phyloP scores from a whole-genome alignment of 2,888 invertebrate species.

The Axea sp. region DNA sequence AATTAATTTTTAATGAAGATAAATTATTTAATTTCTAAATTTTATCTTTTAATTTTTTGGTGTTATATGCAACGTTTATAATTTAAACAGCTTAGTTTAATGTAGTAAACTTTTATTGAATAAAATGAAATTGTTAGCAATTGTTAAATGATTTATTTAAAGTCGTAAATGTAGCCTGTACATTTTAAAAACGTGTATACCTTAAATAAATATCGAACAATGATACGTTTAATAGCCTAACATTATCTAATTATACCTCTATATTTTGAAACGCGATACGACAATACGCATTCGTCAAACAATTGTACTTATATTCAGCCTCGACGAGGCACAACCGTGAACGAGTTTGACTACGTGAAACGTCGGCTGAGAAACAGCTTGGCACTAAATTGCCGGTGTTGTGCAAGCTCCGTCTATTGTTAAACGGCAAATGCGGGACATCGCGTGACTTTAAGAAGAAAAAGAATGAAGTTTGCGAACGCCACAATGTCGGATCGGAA shows the following conservation, averaged over 20 bases:
- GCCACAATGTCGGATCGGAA: slow-evolving; percentile 55
- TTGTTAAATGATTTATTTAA: no score
- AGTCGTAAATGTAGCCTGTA: no score
- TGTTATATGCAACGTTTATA: no score
- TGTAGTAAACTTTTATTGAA: no score
- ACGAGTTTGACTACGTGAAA: slow-evolving; percentile 57
- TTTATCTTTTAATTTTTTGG: no score
- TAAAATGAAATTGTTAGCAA: no score
- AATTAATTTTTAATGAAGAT: no score
- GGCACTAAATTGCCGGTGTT: slow-evolving; percentile 60
- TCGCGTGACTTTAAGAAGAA: slow-evolving; percentile 58
- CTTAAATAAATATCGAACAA: no score
- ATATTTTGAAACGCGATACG: slow-evolving; percentile 20
- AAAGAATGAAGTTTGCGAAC: slow-evolving; percentile 50
- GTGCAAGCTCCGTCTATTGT: slow-evolving; percentile 61
- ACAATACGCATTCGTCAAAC: slow-evolving; percentile 44
- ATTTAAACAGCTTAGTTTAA: no score
- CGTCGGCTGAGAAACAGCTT: slow-evolving; percentile 54
- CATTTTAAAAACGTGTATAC: no score
- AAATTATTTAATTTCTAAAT: no score
- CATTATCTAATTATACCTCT: slow-evolving; percentile 32
- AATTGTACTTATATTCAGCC: slow-evolving; percentile 41
- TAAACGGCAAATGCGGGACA: slow-evolving; percentile 57
- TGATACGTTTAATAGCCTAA: slow-evolving; percentile 15
- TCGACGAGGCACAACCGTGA: slow-evolving; percentile 45